Evolutionary conservation across 2,888 invertebrate species (phyloP).

Genomic region (Mythimna impura): DNA sequence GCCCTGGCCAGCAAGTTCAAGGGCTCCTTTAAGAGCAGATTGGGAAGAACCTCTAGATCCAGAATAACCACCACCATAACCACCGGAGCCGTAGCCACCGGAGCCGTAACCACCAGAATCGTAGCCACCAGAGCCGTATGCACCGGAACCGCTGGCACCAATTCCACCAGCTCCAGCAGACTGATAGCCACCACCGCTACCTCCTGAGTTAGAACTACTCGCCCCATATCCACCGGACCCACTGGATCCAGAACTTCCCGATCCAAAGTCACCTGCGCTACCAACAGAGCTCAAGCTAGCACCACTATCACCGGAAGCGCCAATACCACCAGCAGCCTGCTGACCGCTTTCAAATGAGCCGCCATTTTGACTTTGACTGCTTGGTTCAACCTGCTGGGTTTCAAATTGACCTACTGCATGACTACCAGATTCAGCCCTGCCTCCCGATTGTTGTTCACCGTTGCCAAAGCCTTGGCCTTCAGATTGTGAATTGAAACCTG

Average conservation of each 20-base stretch:
- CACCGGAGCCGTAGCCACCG: slow-evolving; percentile 7
- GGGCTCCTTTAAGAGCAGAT: slow-evolving; percentile 76
- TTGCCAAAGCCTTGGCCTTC: slow-evolving; percentile 29
- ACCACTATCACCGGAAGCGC: slow-evolving; percentile 27
- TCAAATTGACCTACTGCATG: slow-evolving; percentile 24
- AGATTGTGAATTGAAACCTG: slow-evolving; percentile 37
- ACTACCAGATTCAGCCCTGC: not conserved
- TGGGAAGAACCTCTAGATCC: slow-evolving; percentile 57
- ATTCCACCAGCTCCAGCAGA: not conserved
- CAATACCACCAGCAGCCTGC: slow-evolving; percentile 39
- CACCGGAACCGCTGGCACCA: slow-evolving; percentile 7
- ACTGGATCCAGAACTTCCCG: slow-evolving; percentile 5
- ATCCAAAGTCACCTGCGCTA: slow-evolving; percentile 1
- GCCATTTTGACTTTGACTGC: slow-evolving; percentile 11
- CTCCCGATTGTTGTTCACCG: slow-evolving; percentile 28
- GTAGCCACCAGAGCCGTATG: slow-evolving; percentile 4
- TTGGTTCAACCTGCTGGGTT: slow-evolving; percentile 16
- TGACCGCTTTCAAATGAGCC: slow-evolving; percentile 29
- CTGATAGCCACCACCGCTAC: slow-evolving; percentile 1
- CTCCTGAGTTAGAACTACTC: not conserved
- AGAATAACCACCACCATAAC: slow-evolving; percentile 18
- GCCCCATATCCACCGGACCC: slow-evolving; percentile 14
- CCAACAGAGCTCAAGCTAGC: slow-evolving; percentile 30
- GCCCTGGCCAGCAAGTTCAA: slow-evolving; percentile 79
- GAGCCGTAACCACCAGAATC: slow-evolving; percentile 5